Evolutionary conservation across 1,140 invertebrate species (phyloP).

Genomic region (Popillia japonica): DNA sequence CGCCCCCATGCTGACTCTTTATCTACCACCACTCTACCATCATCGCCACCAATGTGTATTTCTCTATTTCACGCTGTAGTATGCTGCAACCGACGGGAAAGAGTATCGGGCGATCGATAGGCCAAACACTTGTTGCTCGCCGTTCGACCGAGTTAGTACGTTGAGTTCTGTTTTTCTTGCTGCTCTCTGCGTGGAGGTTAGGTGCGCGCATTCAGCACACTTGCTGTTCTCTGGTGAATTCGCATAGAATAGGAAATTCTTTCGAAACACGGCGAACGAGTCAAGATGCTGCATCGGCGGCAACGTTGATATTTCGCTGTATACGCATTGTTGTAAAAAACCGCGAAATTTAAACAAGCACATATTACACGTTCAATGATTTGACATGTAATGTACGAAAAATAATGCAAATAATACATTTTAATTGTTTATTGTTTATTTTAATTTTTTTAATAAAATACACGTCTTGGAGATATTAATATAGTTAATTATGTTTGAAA

Average conservation of each 20-base stretch:
- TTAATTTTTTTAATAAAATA: too few relatives aligned
- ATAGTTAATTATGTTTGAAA: too few relatives aligned
- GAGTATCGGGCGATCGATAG: constrained; percentile 40
- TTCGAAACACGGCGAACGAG: not conserved
- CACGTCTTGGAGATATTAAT: too few relatives aligned
- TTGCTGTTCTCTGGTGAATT: constrained; percentile 7
- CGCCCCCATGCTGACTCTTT: constrained; percentile 25
- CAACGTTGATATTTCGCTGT: not conserved
- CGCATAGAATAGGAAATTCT: not conserved
- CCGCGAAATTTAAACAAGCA: constrained; percentile 7
- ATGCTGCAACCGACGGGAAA: not conserved
- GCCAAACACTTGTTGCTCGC: constrained; percentile 26
- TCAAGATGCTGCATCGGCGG: not conserved
- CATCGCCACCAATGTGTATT: constrained; percentile 26
- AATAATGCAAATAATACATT: too few relatives aligned
- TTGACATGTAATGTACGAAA: too few relatives aligned
- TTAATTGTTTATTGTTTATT: too few relatives aligned
- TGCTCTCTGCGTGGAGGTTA: not conserved
- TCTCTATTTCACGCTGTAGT: constrained; percentile 10
- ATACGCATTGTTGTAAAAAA: not conserved
- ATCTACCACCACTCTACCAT: constrained; percentile 28
- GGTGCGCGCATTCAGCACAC: constrained; percentile 8
- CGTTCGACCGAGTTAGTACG: constrained; percentile 13
- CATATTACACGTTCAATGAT: not conserved
- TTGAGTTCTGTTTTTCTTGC: constrained; percentile 17